Evolutionary conservation across 1,140 invertebrate genomes (phyloP), one percentile per base, ranked within the genome.

Genomic region (Popillia japonica): DNA sequence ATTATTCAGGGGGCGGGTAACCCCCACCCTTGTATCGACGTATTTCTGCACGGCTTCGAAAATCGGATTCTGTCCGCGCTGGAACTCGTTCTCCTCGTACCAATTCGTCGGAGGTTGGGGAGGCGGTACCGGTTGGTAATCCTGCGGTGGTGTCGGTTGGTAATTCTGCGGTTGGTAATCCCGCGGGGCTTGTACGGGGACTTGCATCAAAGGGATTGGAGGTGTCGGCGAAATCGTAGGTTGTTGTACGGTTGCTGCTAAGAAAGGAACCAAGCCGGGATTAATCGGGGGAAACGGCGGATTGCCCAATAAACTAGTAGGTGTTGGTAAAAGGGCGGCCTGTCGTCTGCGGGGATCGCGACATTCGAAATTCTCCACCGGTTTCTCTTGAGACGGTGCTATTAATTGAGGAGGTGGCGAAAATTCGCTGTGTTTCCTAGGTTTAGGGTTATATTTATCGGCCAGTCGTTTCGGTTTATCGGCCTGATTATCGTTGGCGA

Each of bases 381-480:
- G 10, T 17, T 74, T 20, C 14, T 9, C 11, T n/a, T 27, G 34
- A 41, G 14, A 9, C 72, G 6, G 11, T 3, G 14, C 41, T 8
- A 72, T 2, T 1, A 22, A 7, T 23, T 27, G 9, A 34, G 4
- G 1, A 1, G 9, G 0, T 17, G 20, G 14, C 10, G 7, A 41
- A 27, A 23, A 9, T 6, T 68, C 61, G 9, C 27, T 7, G 27
- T 79, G 78, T 78, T 79, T 80, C 23, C 79, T 80, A 0, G 84
- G 84, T 80, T 84, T 83, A 1, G 80, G 83, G 72, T 84, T 82
- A 61, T 85, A 85, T 78, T 85, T 85, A 72, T 84, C 83, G n/a
- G 84, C 84, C 23, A 85, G 79, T 61, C 84, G 59, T 78, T 82
- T 61, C 2, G 75, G 22, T 75, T 78, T 55, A 3, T 59, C 48